A percentile compares a stretch with the other conserved stretches of the same genome.
Conservation (phyloP, 1,140 invertebrate genomes). For the Copidosoma floridanum region DNA sequence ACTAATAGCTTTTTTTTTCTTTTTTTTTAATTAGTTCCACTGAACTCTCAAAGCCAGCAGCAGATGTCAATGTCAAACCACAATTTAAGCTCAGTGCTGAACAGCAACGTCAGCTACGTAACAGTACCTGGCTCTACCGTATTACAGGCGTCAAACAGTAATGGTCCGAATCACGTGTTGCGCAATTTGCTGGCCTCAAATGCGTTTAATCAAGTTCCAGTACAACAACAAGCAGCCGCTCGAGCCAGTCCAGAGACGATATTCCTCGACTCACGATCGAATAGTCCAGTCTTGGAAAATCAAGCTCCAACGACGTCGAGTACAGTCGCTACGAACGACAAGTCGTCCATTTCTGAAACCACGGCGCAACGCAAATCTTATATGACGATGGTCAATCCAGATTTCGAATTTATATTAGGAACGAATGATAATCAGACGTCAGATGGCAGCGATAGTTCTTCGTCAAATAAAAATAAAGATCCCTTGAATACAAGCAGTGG, state of each 20-base stretch:
- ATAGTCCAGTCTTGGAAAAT: constrained; percentile 4
- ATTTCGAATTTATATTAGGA: constrained; percentile 17
- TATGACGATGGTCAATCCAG: constrained; percentile 24
- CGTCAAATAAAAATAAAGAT: background rate
- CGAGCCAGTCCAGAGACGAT: constrained; percentile 9
- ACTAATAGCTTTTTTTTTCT: no score
- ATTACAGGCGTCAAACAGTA: background rate
- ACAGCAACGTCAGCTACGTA: no score
- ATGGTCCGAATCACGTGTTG: background rate
- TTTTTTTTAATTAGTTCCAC: background rate
- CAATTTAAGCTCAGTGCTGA: no score
- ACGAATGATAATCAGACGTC: background rate
- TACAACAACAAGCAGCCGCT: background rate
- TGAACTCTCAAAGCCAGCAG: background rate
- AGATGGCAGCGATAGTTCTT: background rate
- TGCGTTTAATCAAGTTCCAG: background rate
- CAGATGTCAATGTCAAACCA: background rate
- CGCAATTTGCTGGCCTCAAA: background rate
- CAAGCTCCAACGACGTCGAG: no score
- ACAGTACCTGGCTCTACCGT: no score
- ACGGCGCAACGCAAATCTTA: no score
- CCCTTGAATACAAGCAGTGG: background rate
- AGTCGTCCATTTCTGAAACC: no score
- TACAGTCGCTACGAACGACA: no score
- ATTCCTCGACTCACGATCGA: constrained; percentile 19